Conservation (phyloP, 2,113 vertebrate species). For the Chauna torquata region DNA sequence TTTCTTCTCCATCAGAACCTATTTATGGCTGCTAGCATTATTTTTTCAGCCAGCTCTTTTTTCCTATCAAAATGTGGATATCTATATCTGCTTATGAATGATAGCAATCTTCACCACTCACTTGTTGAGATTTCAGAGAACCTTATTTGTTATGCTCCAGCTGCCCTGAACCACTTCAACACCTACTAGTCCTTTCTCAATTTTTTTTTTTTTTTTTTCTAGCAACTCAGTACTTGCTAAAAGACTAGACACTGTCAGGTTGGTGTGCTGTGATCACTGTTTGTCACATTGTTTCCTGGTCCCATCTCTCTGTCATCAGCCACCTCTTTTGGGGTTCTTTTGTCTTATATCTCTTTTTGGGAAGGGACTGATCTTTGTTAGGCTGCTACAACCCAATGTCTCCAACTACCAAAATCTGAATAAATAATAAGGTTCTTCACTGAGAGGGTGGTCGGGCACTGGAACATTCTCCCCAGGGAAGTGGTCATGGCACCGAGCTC, state of each 20-base stretch:
- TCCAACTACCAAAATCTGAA: background rate
- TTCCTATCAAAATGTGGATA: background rate
- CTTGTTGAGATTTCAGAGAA: background rate
- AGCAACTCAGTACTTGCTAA: background rate
- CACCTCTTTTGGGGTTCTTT: background rate
- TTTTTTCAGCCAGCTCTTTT: background rate
- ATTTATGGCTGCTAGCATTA: background rate
- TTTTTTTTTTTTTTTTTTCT: background rate
- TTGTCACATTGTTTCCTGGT: background rate
- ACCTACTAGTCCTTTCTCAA: background rate
- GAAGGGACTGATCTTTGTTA: background rate
- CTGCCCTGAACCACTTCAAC: background rate
- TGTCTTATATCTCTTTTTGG: background rate
- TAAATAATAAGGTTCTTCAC: too few relatives aligned
- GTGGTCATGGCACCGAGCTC: too few relatives aligned
- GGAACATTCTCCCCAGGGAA: too few relatives aligned
- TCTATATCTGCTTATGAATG: background rate
- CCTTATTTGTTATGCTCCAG: background rate
- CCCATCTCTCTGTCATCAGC: background rate
- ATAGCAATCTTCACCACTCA: background rate
- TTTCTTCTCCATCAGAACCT: background rate
- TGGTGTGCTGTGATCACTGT: background rate
- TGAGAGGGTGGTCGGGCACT: too few relatives aligned
- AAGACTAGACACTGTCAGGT: background rate
- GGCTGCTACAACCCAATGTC: background rate